Base-by-base conservation (phyloP, 2,113 vertebrate species). In the Ictalurus furcatus region DNA sequence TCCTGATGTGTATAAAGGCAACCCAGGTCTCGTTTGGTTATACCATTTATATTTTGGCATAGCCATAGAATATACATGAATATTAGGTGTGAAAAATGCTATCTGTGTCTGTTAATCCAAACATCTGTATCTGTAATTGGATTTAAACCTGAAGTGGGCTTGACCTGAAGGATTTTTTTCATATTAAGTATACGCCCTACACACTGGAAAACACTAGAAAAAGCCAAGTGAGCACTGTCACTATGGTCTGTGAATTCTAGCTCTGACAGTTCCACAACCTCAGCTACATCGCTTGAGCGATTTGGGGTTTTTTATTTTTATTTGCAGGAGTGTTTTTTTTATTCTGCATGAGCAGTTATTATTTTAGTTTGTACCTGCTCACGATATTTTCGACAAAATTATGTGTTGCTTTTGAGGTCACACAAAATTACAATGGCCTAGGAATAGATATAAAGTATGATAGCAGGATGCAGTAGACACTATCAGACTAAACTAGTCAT, bases 381-480 rank as follows among this genome's bases (percentile, higher is more conserved):
- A 37, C 16, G 23, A 34, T 71, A 34, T 71, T 71, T 71, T 19
- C 5, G 2, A 87, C 74, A 82, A 69, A 88, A 88, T 19, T 21
- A 59, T 78, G 67, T 78, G 83, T 71, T 71, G 58, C 82, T 74
- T 82, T 85, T 87, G 73, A 87, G 87, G 85, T 89, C 89, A 87
- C 69, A 37, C 87, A 34, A 7, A 87, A 30, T 87, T 81, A 52
- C 58, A 87, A 52, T 56, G 69, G 73, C 63, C 48, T 44, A 78
- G 48, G 67, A 85, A 44, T 30, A 84, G 67, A 85, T 81, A 85
- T 83, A 37, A 88, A 79, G 86, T 28, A 54, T 48, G 34, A 28
- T 13, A 25, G 59, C 34, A 56, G 48, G 37, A 71, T 84, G 40
- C 80, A 34, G n/a, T 59, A 65, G 48, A 84, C 21, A 71, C 12